Percentiles rank a stretch among this genome's conserved stretches.
These are phyloP conservation scores for Hyposmocoma kahamanoa DNA, from an alignment of 1,140 invertebrate genomes.

Conservation along the genomic window DNA sequence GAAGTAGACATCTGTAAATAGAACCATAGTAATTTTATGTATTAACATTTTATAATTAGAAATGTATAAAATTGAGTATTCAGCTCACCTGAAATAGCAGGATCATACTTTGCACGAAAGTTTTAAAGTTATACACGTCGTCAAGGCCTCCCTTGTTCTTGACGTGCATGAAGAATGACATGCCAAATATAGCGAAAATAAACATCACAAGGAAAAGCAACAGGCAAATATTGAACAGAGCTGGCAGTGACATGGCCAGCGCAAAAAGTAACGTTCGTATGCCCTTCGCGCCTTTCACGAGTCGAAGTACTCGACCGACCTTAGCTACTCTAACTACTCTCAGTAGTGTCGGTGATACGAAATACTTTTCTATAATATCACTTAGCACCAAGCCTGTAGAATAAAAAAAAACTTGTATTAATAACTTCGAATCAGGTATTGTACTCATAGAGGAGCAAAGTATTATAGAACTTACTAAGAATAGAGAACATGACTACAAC, in stretches of 20 bases:
- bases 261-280: slow-evolving; percentile 97
- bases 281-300: slow-evolving; percentile 98
- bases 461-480: slow-evolving; percentile 81
- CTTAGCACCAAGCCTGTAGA: slow-evolving; percentile 92
- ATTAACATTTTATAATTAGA: no score
- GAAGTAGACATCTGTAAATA: slow-evolving; percentile 98
- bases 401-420: slow-evolving; percentile 17
- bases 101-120: slow-evolving; percentile 98
- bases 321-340: slow-evolving; percentile 98
- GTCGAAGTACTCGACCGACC: slow-evolving; percentile 95
- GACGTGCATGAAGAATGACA: slow-evolving; percentile 99
- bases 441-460: neutral
- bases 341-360: slow-evolving; percentile 97
- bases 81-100: slow-evolving; percentile 95
- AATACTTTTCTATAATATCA: slow-evolving; percentile 97
- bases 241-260: slow-evolving; percentile 97
- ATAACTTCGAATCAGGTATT: neutral
- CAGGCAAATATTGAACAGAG: slow-evolving; percentile 98
- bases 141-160: slow-evolving; percentile 94
- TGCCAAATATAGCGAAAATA: slow-evolving; percentile 99
- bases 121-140: slow-evolving; percentile 98
- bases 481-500: slow-evolving; percentile 99
- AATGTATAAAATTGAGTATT: no score
- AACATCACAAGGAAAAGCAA: slow-evolving; percentile 99
- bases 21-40: no score